Evolutionary conservation across 2,888 invertebrate species (phyloP).

Genomic region (Parnassius glacialis): DNA sequence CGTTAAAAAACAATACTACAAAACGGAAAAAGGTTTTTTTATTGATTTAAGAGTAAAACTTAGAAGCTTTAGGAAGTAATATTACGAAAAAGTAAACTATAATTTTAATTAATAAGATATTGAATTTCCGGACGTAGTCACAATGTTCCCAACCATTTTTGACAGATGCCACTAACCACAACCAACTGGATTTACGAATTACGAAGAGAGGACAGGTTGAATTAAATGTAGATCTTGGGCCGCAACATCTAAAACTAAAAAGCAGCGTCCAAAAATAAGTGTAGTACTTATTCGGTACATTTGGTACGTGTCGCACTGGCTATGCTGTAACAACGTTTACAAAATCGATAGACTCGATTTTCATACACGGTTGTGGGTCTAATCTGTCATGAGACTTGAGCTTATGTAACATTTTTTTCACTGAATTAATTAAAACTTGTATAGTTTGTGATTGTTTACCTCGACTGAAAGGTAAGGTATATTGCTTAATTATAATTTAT

Average conservation of each 20-base stretch:
- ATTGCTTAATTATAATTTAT: constrained; percentile 34
- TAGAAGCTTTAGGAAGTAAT: too few species aligned
- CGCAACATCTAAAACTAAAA: constrained; percentile 48
- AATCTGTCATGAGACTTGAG: constrained; percentile 67
- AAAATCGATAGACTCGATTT: constrained; percentile 46
- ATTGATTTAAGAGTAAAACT: background rate
- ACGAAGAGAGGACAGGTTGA: constrained; percentile 46
- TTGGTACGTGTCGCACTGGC: constrained; percentile 47
- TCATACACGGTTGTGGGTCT: constrained; percentile 42
- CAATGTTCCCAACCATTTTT: constrained; percentile 22
- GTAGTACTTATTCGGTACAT: constrained; percentile 63
- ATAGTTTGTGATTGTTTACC: constrained; percentile 65
- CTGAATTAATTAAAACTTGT: constrained; percentile 59
- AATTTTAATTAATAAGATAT: constrained; percentile 1
- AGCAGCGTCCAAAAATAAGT: constrained; percentile 66
- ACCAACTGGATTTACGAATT: constrained; percentile 36
- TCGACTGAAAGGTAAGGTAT: constrained; percentile 65
- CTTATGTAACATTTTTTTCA: constrained; percentile 75
- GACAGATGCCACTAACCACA: constrained; percentile 34
- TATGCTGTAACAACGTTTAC: constrained; percentile 64
- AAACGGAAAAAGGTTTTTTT: too few species aligned
- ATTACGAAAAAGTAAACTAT: too few species aligned
- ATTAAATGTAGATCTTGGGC: constrained; percentile 74
- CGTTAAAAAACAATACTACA: too few species aligned
- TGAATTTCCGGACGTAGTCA: constrained; percentile 24